Conservation (phyloP, 2,113 vertebrate species). For the Orthonyx spaldingii region DNA sequence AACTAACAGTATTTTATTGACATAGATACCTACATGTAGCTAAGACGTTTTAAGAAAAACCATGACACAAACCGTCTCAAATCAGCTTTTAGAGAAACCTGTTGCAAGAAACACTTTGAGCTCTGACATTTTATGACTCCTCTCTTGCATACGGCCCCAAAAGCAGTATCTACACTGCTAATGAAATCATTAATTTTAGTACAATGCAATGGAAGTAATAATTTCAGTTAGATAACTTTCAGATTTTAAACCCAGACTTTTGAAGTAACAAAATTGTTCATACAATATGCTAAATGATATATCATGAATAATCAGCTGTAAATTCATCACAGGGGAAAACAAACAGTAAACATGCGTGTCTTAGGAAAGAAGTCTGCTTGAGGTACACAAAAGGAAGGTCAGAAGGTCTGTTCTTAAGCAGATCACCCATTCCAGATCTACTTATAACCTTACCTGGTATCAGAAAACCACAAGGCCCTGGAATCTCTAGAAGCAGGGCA, state of each 20-base stretch:
- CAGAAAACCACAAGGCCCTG: conserved; percentile 91
- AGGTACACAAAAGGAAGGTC: conserved; percentile 41
- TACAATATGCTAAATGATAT: neutral
- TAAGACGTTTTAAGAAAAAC: neutral
- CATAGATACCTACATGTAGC: rapidly evolving
- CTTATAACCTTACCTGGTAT: conserved; percentile 85
- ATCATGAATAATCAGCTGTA: neutral
- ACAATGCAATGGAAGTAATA: neutral
- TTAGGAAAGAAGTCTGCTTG: neutral
- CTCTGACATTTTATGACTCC: neutral
- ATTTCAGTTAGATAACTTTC: neutral
- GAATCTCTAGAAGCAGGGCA: conserved; percentile 81
- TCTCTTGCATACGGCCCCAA: neutral
- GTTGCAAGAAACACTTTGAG: neutral
- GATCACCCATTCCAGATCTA: conserved; percentile 35
- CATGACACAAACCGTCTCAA: neutral
- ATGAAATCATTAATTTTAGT: neutral
- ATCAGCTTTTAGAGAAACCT: neutral
- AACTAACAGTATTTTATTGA: neutral
- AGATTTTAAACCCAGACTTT: neutral
- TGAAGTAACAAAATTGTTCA: neutral
- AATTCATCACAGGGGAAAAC: conserved; percentile 5
- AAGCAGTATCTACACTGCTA: neutral
- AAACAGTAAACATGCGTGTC: neutral
- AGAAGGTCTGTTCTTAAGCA: conserved; percentile 47